Base-by-base conservation (phyloP, 2,888 invertebrate species). In the Tetanocera ferruginea region DNA sequence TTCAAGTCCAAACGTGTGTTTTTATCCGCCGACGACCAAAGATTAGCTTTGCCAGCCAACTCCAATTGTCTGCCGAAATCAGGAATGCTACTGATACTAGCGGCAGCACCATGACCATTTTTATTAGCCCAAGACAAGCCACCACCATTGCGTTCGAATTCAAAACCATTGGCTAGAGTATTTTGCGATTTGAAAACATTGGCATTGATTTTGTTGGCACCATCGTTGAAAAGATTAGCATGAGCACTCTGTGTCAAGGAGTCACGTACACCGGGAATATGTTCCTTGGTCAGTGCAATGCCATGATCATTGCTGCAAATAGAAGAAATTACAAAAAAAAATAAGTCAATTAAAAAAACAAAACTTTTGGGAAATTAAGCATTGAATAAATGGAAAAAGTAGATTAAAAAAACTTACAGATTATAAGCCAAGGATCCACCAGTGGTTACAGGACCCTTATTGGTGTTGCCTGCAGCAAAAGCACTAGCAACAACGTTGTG, bases 121-220 rank as follows among this genome's bases (percentile, higher is more conserved):
- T 82, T 78, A 66, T 87, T 83, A 0, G 85, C 83, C 82, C 87
- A 87, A 0, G 85, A 86, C 77, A 87, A 78, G 3, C 85, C 87
- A 51, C 82, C 86, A 8, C 87, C 87, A 66, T 87, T 87, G 25
- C 86, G 85, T 34, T 87, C 84, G 78, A 86, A 87, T 70, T 86
- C 79, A 14, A 87, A 85, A 9, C 87, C 88, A 77, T 87, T 87
- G 69, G 88, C 84, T 17, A 86, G 80, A 19, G 83, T 85, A 64
- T 87, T 87, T 49, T 87, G 86, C 0, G 87, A 87, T 64, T 83
- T 84, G 28, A 87, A 87, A 4, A 79, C 88, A 70, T 86, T 87
- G 37, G 86, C 87, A 74, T 84, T 83, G 57, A 87, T 62, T 14
- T 83, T 87, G 78, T 87, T 85, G 0, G 74, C 73, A 17, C 84